Evolutionary conservation across 1,140 invertebrate genomes (phyloP).

Genomic region (Caligus rogercresseyi): DNA sequence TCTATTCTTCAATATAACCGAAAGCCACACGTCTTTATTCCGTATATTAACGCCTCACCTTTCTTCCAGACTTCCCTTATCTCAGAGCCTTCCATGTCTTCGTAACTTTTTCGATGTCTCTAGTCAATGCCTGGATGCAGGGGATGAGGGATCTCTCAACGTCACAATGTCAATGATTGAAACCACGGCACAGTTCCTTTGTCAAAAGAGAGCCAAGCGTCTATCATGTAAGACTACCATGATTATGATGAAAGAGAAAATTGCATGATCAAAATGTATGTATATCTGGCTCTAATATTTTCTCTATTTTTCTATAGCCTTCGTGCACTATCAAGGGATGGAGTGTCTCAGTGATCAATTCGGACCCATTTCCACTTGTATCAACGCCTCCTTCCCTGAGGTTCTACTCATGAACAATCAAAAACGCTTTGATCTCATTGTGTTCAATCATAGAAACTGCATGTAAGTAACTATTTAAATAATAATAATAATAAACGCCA

Average conservation of each 20-base stretch:
- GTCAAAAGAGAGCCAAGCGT: constrained; percentile 1
- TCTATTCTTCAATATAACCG: too few species aligned
- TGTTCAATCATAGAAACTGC: not conserved
- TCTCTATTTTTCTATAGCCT: not conserved
- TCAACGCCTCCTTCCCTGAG: not conserved
- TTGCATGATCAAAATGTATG: not conserved
- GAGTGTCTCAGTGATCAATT: not conserved
- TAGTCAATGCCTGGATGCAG: not conserved
- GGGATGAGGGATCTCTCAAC: not conserved
- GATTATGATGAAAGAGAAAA: not conserved
- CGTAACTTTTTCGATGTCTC: constrained; percentile 4
- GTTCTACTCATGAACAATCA: not conserved
- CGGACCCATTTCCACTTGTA: not conserved
- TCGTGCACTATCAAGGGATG: not conserved
- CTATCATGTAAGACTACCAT: constrained; percentile 8
- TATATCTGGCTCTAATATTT: not conserved
- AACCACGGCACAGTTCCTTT: not conserved
- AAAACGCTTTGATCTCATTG: not conserved
- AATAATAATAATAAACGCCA: too few species aligned
- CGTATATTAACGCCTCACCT: not conserved
- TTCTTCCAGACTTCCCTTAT: constrained; percentile 5
- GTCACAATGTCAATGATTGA: constrained; percentile 15
- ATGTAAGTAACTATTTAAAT: too few species aligned
- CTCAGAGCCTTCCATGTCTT: constrained; percentile 2
- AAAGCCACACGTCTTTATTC: not conserved